phyloP scores from a whole-genome alignment of 1,140 invertebrate species.

The Tetranychus cinnabarinus region DNA sequence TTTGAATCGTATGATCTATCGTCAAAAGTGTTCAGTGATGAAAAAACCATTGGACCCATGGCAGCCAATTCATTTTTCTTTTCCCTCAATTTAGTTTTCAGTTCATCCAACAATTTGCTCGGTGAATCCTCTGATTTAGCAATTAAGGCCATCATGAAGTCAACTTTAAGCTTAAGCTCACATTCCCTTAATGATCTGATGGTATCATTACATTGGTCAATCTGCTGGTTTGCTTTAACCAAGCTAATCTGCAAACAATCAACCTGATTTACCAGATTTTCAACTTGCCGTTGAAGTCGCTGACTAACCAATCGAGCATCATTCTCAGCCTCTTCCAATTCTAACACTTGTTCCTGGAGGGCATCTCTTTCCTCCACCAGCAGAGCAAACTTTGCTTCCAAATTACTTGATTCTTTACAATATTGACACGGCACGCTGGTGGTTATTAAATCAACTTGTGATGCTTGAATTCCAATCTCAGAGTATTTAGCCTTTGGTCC shows the following conservation, averaged over 20 bases:
- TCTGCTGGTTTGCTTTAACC: conserved; percentile 3
- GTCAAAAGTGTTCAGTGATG: no score
- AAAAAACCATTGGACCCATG: neutral
- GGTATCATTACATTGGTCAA: conserved; percentile 16
- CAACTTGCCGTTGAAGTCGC: conserved; percentile 8
- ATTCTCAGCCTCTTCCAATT: conserved; percentile 14
- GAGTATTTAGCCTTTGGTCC: neutral
- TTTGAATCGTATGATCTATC: no score
- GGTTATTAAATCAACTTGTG: neutral
- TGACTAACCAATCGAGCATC: conserved; percentile 11
- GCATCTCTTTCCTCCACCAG: conserved; percentile 6
- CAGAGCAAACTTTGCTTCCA: neutral
- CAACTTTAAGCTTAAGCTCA: conserved; percentile 29
- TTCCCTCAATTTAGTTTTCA: neutral
- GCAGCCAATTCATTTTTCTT: neutral
- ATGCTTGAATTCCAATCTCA: neutral
- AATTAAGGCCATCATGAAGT: neutral
- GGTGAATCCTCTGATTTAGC: neutral
- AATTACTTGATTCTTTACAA: neutral
- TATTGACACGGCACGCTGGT: neutral
- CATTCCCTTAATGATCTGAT: conserved; percentile 29
- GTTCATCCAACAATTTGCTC: neutral
- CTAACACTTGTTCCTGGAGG: conserved; percentile 11
- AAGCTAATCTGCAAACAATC: conserved; percentile 7
- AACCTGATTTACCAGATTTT: conserved; percentile 8